Evolutionary conservation across 2,797 vertebrate genomes (phyloP), one percentile per base, ranked within the genome.

Genomic region (Takifugu ocellatus): DNA sequence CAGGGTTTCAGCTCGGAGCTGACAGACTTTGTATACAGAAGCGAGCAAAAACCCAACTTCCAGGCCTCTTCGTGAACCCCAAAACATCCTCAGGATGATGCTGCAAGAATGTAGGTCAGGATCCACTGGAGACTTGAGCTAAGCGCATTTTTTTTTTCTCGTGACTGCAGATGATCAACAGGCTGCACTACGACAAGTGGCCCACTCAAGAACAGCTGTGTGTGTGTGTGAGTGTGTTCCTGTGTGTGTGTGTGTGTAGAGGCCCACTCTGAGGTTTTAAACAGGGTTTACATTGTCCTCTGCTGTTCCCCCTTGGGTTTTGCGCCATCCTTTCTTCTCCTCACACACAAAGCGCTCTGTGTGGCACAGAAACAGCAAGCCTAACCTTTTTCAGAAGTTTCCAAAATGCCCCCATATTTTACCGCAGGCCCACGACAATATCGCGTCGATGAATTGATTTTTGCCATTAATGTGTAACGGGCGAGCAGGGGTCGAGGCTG

Each of bases 211-310:
- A 57, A 36, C 24, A 15, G 17, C 44, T 54, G 47, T 66, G 48
- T 54, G 49, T 48, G 27, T 29, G 52, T 56, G 68, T 61, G 63
- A 50, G 63, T 57, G 56, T 52, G 52, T 47, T 48, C 54, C 49
- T 64, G 6, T 9, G 5, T 51, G 49, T 58, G 52, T 49, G 55
- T 62, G 61, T 46, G 42, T 47, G 36, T 29, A 51, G 70, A 70
- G 77, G 77, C 70, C 74, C 68, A 54, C 72, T 82, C 74, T 56
- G 68, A 68, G 74, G 79, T 69, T 75, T 65, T 5, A 51, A 88
- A 90, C 88, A 89, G 82, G 70, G 77, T 79, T 50, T 36, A 70
- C 76, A 84, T 88, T 91, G 89, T 90, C 75, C 84, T 54, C 51
- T 77, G 75, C 54, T 43, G 25, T 68, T 79, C 80, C 74, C 72